These are phyloP conservation scores for Phyto melanocephala DNA, from an alignment of 2,888 invertebrate genomes.

Conservation along the genomic window DNA sequence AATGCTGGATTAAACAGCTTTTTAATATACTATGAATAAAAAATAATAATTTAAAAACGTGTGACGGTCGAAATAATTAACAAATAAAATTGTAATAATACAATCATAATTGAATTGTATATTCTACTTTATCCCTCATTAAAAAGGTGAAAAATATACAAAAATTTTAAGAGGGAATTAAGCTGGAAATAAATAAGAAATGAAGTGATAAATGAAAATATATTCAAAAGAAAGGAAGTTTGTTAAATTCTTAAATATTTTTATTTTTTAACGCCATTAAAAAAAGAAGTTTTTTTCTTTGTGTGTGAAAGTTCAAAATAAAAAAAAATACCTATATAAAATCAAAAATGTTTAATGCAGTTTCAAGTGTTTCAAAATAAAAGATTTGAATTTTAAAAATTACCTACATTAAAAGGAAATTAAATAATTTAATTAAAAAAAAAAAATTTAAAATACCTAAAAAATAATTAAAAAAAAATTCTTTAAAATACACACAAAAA, in stretches of 20 bases:
- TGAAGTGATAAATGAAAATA: slow-evolving; percentile 17
- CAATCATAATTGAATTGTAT: slow-evolving; percentile 11
- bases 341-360: slow-evolving; percentile 23
- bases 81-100: slow-evolving; percentile 27
- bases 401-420: too few species aligned
- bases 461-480: not conserved
- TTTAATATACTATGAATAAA: not conserved
- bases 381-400: not conserved
- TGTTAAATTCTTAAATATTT: not conserved
- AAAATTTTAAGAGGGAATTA: slow-evolving; percentile 34
- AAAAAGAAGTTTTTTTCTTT: slow-evolving; percentile 23
- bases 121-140: not conserved
- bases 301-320: slow-evolving; percentile 22
- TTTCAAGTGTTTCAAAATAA: not conserved
- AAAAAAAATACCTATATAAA: not conserved
- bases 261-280: not conserved
- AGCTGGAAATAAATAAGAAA: not conserved
- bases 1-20: slow-evolving; percentile 29
- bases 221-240: not conserved
- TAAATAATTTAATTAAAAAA: not conserved
- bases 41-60: slow-evolving; percentile 44
- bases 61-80: slow-evolving; percentile 61
- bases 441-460: not conserved
- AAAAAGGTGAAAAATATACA: not conserved
- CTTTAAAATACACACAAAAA: not conserved